Evolutionary conservation across 2,113 vertebrate genomes (phyloP).

Genomic region (Hippocampus comes): DNA sequence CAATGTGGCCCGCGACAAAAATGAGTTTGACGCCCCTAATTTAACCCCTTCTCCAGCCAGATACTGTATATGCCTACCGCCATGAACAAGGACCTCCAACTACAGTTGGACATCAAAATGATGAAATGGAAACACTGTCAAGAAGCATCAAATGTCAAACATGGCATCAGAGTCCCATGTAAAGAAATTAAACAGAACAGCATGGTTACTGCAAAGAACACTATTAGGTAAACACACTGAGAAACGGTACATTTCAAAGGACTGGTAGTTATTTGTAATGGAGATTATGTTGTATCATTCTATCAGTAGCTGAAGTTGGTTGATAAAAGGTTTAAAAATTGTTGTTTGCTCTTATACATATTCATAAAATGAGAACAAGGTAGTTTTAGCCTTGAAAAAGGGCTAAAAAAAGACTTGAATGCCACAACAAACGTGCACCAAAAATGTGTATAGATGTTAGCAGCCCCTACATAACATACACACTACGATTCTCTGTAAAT

Average conservation of each 20-base stretch:
- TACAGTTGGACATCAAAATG: not conserved
- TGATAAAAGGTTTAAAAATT: not conserved
- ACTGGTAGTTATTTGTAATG: not conserved
- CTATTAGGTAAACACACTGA: not conserved
- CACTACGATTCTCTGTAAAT: conserved; percentile 9
- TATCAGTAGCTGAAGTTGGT: not conserved
- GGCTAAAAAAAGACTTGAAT: too few relatives aligned
- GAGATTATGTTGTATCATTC: not conserved
- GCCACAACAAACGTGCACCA: not conserved
- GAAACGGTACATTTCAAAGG: not conserved
- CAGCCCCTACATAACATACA: conserved; percentile 1
- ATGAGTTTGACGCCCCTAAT: too few relatives aligned
- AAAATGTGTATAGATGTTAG: not conserved
- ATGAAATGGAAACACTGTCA: conserved; percentile 10
- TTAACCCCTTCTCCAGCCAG: not conserved
- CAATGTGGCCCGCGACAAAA: too few relatives aligned
- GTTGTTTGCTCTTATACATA: not conserved
- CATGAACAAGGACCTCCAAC: not conserved
- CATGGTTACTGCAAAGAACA: not conserved
- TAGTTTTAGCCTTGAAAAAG: not conserved
- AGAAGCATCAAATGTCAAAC: conserved; percentile 32
- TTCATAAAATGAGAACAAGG: not conserved
- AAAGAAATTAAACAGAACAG: not conserved
- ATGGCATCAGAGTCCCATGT: conserved; percentile 1
- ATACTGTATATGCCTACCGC: conserved; percentile 12